Conservation (phyloP, 2,888 invertebrate species). For the Spialia ferax region DNA sequence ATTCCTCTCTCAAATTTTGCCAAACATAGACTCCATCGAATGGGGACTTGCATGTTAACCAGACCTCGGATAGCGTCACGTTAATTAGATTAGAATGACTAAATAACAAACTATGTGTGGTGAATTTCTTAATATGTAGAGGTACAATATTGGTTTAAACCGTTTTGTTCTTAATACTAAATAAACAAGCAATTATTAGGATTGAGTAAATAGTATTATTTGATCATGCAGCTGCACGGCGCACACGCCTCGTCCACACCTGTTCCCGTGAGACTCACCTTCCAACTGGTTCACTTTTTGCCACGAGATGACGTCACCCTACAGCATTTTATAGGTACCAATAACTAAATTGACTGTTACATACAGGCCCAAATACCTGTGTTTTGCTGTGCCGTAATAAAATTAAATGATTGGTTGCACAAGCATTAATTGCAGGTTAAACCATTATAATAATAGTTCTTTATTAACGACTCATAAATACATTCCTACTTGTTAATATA, state of each 20-base stretch:
- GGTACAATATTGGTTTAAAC: no score
- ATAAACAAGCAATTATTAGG: neutral
- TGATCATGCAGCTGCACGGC: constrained; percentile 13
- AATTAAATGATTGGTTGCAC: neutral
- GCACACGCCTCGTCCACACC: constrained; percentile 59
- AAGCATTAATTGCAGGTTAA: neutral
- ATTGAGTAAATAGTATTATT: neutral
- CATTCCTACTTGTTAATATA: neutral
- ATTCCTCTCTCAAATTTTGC: no score
- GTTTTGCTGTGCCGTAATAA: neutral
- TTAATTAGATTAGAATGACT: no score
- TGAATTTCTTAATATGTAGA: no score
- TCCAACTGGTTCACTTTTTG: constrained; percentile 52
- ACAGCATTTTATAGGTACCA: constrained; percentile 27
- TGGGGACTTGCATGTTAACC: no score
- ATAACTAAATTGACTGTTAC: neutral
- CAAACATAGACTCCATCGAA: no score
- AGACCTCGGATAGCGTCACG: no score
- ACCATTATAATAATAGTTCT: no score
- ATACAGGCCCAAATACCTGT: constrained; percentile 1
- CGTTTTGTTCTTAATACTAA: neutral
- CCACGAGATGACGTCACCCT: constrained; percentile 46
- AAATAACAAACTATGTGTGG: no score
- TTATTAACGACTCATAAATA: no score
- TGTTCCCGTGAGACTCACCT: constrained; percentile 55